Evolutionary conservation across 2,888 invertebrate genomes (phyloP), one percentile per base, ranked within the genome.

Genomic region (Troides oblongomaculatus): DNA sequence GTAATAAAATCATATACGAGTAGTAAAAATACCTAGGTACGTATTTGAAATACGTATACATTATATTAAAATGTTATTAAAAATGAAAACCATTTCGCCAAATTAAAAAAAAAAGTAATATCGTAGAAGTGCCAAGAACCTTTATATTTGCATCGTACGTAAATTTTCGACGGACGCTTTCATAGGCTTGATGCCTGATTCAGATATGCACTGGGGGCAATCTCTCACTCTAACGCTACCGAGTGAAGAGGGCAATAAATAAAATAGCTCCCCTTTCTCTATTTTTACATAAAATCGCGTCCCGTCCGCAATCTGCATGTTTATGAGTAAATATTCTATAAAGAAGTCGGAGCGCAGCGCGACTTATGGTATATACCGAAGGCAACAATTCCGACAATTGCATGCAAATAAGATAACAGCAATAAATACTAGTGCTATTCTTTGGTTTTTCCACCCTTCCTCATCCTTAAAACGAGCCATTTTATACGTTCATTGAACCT

Each of bases 251-350:
- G 86, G 89, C 84, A 90, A 92, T 92, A 92, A 92, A 92, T 92
- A 92, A 91, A 90, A 90, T 81, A 79, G 84, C 84, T 87, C 86
- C 92, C 90, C 89, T 86, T 86, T 84, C 84, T 81, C 85, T 86
- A 86, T 88, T 90, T 91, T 88, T 84, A 89, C 88, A 91, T 90
- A 92, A 92, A 92, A 92, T 91, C 87, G 85, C 87, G 87, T 87
- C 90, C 87, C 92, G 87, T 90, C 89, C 90, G 86, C 92, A 92
- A 92, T 92, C 92, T 92, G 89, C 92, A 92, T 92, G 91, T 92
- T 92, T 92, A 92, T 92, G 91, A 90, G 90, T 82, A 87, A 88
- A 90, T 89, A 91, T 92, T 92, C 90, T 92, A 92, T 92, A 89
- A 91, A 91, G 89, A 89, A 89, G 86, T 87, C 84, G 82, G 83